phyloP scores from a whole-genome alignment of 2,113 vertebrate species.

The Oenanthe melanoleuca region DNA sequence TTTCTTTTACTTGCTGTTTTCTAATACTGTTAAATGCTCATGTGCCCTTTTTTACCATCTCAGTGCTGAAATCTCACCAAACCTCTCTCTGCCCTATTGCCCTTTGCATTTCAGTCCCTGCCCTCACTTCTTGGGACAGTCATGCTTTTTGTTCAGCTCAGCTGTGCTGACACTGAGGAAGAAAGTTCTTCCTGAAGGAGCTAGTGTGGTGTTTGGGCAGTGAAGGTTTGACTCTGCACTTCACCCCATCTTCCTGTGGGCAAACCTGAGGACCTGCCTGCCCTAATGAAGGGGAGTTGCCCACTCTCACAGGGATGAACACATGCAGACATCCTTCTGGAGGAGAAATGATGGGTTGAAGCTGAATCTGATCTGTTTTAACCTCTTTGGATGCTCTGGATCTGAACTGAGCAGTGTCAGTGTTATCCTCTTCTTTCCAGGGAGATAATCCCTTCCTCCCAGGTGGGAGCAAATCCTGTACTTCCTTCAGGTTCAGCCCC shows the following conservation, averaged over 20 bases:
- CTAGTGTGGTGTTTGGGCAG: neutral
- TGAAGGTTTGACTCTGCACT: neutral
- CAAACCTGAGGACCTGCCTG: neutral
- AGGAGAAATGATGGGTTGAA: neutral
- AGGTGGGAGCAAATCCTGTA: neutral
- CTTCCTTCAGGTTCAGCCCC: neutral
- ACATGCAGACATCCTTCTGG: neutral
- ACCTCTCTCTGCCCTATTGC: neutral
- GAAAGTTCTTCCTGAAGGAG: neutral
- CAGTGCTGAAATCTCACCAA: neutral
- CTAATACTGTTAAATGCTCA: neutral
- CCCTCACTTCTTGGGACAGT: neutral
- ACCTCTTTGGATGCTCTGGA: neutral
- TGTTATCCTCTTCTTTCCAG: neutral
- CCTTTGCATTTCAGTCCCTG: neutral
- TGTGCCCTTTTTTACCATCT: neutral
- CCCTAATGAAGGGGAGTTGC: rapidly evolving
- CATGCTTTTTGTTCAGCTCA: neutral
- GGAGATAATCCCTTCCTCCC: neutral
- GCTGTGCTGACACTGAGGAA: neutral
- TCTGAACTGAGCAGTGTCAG: too few species aligned
- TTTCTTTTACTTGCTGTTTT: neutral
- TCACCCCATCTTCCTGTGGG: neutral
- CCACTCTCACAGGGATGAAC: neutral
- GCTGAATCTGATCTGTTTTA: neutral